Base-by-base conservation (phyloP, 2,888 invertebrate species). In the Galerucella nymphaeae region DNA sequence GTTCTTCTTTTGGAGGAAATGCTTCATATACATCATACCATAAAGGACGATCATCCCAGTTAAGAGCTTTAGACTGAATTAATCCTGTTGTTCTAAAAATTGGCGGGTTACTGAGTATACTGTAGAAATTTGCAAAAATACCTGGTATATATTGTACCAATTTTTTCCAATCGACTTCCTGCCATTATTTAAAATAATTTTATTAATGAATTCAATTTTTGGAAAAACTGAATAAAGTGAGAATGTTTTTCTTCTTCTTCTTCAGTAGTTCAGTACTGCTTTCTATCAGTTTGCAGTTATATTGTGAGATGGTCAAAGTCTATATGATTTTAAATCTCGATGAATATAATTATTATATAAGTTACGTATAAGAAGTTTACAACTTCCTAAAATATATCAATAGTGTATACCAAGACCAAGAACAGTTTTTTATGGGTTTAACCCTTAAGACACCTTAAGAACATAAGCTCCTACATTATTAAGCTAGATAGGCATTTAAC, bases 21-120 rank as follows among this genome's bases (percentile, higher is more conserved):
- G 94, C 92, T 86, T 92, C 91, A 84, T 97, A 98, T 23, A 99
- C 88, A 83, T 96, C 94, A 84, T 93, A 96, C 99, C 99, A 99
- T 11, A 98, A 74, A 0, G 99, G 99, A 76, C 93, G 90, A 81
- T 98, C 96, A 78, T 93, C 92, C 71, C 91, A 88, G 83, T 91
- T 93, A 85, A 97, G 88, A 4, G 94, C 96, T 63, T 94, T 94
- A 23, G 94, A 90, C 73, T 91, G 90, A 14, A 98, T 84, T 48
- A 99, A 88, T 6, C 96, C 96, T 79, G 91, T 90, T 2, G 93
- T 89, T 84, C 97, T 96, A 83, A 78, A 80, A 74, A 18, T 53
- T 16, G 9, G 16, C 10, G 9, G 13, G 13, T 16, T 41, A 38
- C 9, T 20, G 2, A 6, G 58, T n/a, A 18, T 20, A 30, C 42